Conservation (phyloP, 1,140 invertebrate genomes). For the Achroia grisella region DNA sequence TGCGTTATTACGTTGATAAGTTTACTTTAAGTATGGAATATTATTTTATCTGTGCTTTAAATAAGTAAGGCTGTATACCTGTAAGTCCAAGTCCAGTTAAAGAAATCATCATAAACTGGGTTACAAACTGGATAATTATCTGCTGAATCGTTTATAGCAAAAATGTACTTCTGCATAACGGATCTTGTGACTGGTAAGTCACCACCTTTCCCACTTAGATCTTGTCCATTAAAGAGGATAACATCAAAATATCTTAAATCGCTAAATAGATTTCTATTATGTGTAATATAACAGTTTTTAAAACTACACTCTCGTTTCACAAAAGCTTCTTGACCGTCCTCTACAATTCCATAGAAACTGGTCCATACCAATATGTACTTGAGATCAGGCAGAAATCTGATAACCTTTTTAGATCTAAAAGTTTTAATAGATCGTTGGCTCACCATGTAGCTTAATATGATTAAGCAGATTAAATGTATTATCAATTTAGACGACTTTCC, state of each 20-base stretch:
- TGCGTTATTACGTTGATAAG: too few relatives aligned
- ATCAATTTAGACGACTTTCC: conserved; percentile 16
- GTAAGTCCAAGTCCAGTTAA: conserved; percentile 82
- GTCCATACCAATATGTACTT: conserved; percentile 46
- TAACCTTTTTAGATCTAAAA: conserved; percentile 19
- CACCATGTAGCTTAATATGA: conserved; percentile 13
- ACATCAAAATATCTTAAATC: conserved; percentile 56
- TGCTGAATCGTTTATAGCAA: conserved; percentile 52
- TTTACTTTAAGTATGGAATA: too few relatives aligned
- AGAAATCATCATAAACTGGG: conserved; percentile 47
- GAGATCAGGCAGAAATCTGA: conserved; percentile 31
- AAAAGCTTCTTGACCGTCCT: conserved; percentile 36
- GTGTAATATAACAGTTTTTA: conserved; percentile 48
- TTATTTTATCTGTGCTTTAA: too few relatives aligned
- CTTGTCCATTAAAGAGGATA: conserved; percentile 51
- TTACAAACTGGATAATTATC: conserved; percentile 51
- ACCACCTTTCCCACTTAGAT: conserved; percentile 15
- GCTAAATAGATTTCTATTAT: conserved; percentile 33
- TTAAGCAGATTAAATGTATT: conserved; percentile 14
- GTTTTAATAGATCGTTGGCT: conserved; percentile 16
- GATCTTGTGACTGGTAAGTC: conserved; percentile 28
- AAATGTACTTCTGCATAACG: conserved; percentile 64
- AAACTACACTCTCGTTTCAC: conserved; percentile 26
- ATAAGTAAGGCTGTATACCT: too few relatives aligned
- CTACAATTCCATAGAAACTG: conserved; percentile 16